These are phyloP conservation scores for Siniperca scherzeri DNA, from an alignment of 2,797 vertebrate species.

Conservation along the genomic window DNA sequence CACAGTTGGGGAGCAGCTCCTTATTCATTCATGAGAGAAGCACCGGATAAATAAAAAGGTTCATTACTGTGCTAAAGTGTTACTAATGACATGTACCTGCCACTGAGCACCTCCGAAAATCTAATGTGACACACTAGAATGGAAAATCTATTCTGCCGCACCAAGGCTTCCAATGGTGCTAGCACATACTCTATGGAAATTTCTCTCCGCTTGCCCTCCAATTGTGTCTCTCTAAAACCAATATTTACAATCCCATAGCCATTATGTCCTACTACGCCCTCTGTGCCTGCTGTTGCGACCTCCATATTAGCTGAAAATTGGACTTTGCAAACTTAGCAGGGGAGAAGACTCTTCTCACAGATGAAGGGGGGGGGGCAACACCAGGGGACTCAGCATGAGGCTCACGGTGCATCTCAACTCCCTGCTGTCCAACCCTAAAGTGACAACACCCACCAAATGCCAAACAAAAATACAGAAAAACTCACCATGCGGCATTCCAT, in stretches of 20 bases:
- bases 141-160: constrained; percentile 91
- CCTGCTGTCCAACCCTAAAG: constrained; percentile 35
- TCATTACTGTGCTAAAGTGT: constrained; percentile 98
- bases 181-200: constrained; percentile 89
- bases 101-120: constrained; percentile 98
- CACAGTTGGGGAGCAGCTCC: constrained; percentile 87
- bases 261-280: constrained; percentile 99
- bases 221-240: constrained; percentile 93
- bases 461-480: constrained; percentile 46
- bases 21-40: constrained; percentile 99
- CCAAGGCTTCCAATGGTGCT: constrained; percentile 83
- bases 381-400: constrained; percentile 71
- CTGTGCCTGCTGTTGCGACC: constrained; percentile 93
- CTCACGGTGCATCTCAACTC: constrained; percentile 48
- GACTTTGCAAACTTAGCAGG: constrained; percentile 89
- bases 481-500: constrained; percentile 25
- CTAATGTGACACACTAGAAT: constrained; percentile 96
- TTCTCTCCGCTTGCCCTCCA: constrained; percentile 89
- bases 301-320: constrained; percentile 97
- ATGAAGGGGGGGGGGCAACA: constrained; percentile 64
- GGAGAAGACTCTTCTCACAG: constrained; percentile 70
- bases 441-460: constrained; percentile 50
- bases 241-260: constrained; percentile 98
- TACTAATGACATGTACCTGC: constrained; percentile 99
- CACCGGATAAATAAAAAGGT: constrained; percentile 97